Percentiles rank a stretch among this genome's conserved stretches.
Conservation (phyloP, 2,888 invertebrate genomes). For the Dynastes maya region DNA sequence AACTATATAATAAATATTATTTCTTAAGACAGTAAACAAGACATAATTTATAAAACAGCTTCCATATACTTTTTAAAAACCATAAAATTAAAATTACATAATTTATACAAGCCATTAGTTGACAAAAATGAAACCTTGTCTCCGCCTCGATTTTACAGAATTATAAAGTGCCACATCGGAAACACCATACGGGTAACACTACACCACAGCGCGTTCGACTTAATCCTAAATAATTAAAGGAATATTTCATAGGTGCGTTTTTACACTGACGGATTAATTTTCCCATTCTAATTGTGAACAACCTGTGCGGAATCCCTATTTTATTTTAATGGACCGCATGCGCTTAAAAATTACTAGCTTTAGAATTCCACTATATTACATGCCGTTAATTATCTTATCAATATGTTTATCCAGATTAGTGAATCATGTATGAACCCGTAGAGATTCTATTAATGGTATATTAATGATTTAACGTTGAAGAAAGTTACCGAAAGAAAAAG, state of each 20-base stretch:
- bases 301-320: neutral
- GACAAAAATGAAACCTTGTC: constrained; percentile 8
- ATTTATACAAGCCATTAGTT: constrained; percentile 15
- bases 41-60: constrained; percentile 1
- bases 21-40: constrained; percentile 13
- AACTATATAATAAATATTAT: constrained; percentile 17
- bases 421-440: neutral
- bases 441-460: neutral
- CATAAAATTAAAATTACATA: constrained; percentile 26
- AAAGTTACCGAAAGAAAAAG: neutral
- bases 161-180: neutral
- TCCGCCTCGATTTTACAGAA: constrained; percentile 2
- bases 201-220: constrained; percentile 2
- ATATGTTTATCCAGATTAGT: constrained; percentile 14
- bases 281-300: constrained; percentile 4
- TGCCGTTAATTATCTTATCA: constrained; percentile 12
- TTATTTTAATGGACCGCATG: neutral
- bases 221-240: constrained; percentile 32
- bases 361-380: neutral
- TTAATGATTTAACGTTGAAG: neutral
- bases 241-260: constrained; percentile 26
- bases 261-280: constrained; percentile 32
- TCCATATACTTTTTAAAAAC: neutral
- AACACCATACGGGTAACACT: neutral
- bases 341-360: constrained; percentile 6